Percentiles rank a stretch among this genome's conserved stretches.
These are phyloP conservation scores for Astropecten irregularis DNA, from an alignment of 53 echinoderm and acorn worm species.

Conservation along the genomic window DNA sequence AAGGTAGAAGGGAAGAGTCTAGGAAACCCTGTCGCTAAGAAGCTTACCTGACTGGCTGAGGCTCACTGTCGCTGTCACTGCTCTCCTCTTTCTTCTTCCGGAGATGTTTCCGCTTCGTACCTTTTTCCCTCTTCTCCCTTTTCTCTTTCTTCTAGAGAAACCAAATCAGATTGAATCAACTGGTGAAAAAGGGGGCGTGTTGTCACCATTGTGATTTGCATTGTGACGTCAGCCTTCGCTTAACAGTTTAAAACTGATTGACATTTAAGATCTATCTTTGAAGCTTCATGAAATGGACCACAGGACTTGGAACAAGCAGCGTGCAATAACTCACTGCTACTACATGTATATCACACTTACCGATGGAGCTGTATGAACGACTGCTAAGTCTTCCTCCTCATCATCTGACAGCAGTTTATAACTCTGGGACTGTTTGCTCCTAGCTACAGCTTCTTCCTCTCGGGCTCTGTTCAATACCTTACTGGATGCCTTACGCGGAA, in stretches of 20 bases:
- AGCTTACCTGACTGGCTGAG: slow-evolving; percentile 22
- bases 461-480: slow-evolving; percentile 70
- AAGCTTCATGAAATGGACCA: too few relatives aligned
- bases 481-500: slow-evolving; percentile 71
- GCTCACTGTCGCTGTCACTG: slow-evolving; percentile 69
- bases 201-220: too few relatives aligned
- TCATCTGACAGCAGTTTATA: slow-evolving; percentile 84
- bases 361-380: slow-evolving; percentile 51
- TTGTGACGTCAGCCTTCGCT: too few relatives aligned
- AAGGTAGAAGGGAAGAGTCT: too few relatives aligned
- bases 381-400: slow-evolving; percentile 59
- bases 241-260: too few relatives aligned
- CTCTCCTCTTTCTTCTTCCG: slow-evolving; percentile 75
- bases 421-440: slow-evolving; percentile 73
- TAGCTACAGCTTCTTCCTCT: slow-evolving; percentile 75
- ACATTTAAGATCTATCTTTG: too few relatives aligned
- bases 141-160: neutral
- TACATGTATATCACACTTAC: too few relatives aligned
- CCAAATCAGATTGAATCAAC: too few relatives aligned
- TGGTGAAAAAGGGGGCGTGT: too few relatives aligned
- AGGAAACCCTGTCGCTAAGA: too few relatives aligned
- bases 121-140: slow-evolving; percentile 57
- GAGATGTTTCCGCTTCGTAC: slow-evolving; percentile 67
- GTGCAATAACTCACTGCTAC: too few relatives aligned
- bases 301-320: too few relatives aligned